Conservation (phyloP, 1,140 invertebrate species). For the Leptopilina boulardi region DNA sequence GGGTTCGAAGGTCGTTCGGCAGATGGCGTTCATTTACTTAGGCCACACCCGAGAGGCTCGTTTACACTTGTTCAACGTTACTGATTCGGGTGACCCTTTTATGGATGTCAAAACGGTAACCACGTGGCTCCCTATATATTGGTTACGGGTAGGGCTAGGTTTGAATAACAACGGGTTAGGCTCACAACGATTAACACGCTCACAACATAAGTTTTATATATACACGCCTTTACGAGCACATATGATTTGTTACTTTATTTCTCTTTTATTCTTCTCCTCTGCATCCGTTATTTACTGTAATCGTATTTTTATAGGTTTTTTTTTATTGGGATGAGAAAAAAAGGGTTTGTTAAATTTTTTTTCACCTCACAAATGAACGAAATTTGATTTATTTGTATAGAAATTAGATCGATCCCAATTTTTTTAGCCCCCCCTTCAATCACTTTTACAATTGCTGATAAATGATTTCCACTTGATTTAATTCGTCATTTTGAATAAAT, state of each 20-base stretch:
- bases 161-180: conserved; percentile 45
- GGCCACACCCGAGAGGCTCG: conserved; percentile 69
- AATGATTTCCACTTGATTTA: too few species aligned
- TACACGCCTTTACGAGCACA: conserved; percentile 52
- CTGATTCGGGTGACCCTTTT: conserved; percentile 48
- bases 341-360: background rate
- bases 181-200: conserved; percentile 50
- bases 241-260: conserved; percentile 51
- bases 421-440: too few species aligned
- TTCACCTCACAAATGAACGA: too few species aligned
- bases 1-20: background rate
- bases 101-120: conserved; percentile 52
- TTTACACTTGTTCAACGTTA: conserved; percentile 46
- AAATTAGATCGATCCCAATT: too few species aligned
- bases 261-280: conserved; percentile 18
- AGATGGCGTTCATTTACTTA: conserved; percentile 67
- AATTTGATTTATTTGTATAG: too few species aligned
- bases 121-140: conserved; percentile 62
- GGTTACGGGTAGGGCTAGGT: conserved; percentile 57
- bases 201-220: conserved; percentile 45
- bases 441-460: too few species aligned
- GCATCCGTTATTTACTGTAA: conserved; percentile 16
- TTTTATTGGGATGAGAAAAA: background rate
- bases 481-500: too few species aligned
- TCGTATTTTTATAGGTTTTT: conserved; percentile 5